Evolutionary conservation across 1,140 invertebrate species (phyloP), one percentile per base, ranked within the genome.

Genomic region (Drosophila ficusphila): DNA sequence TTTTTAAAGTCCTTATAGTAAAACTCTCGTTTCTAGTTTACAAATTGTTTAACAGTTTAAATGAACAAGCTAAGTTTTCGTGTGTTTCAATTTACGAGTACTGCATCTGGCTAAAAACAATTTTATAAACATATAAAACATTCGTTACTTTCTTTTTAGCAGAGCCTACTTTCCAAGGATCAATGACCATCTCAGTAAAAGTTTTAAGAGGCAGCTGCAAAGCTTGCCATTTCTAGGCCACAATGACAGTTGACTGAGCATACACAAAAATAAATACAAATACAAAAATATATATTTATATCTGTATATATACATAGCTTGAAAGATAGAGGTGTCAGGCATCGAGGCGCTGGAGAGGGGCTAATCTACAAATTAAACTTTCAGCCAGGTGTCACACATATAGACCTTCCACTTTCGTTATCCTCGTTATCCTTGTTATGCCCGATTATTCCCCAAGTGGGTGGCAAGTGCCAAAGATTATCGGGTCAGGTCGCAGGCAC

Each of bases 301-400:
- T 25, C n/a, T 29, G 27, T 38, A 25, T 18, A 52, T 53, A 25
- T 19, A 3, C 14, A 27, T n/a, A 29, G 11, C 16, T 3, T 4
- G 27, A n/a, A 1, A 6, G 25, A 5, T 29, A 5, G n/a, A 31
- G 23, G 41, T 47, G 31, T 38, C 18, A 16, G 4, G 23, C 16
- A 25, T 12, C 60, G 2, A 21, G 60, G 21, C 58, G 27, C 25
- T 3, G 18, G 2, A 31, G 11, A 11, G 42, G 33, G 14, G 41
- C 61, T 65, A 62, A 65, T 62, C 61, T 48, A 48, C 31, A 62
- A 65, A 62, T 65, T 48, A 65, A 65, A 65, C 61, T 62, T 65
- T 65, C 39, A 65, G 61, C 23, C 39, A 39, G 49, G 48, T 27
- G 23, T 56, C 31, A 14, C 53, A 34, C 16, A 18, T 23, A 19